Conservation (phyloP, 2,113 vertebrate genomes). For the Excalfactoria chinensis region DNA sequence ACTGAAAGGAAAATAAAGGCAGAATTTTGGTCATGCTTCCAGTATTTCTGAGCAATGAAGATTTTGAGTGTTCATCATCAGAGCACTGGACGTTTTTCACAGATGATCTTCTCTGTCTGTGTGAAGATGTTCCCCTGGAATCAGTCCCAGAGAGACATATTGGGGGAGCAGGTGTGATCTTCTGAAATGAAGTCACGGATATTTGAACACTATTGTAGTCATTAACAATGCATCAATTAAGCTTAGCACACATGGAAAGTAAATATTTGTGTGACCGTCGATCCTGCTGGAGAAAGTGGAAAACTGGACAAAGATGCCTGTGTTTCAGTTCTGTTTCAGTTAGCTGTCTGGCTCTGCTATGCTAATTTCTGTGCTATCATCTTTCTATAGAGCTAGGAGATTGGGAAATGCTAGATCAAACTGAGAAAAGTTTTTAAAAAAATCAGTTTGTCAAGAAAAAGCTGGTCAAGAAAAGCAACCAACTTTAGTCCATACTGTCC, state of each 20-base stretch:
- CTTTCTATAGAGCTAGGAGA: neutral
- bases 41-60: neutral
- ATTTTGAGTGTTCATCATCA: neutral
- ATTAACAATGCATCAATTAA: constrained; percentile 10
- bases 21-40: neutral
- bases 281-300: neutral
- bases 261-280: constrained; percentile 13
- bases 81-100: neutral
- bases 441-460: neutral
- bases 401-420: neutral
- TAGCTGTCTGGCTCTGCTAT: neutral
- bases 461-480: neutral
- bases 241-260: neutral
- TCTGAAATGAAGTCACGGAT: neutral
- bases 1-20: neutral
- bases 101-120: neutral
- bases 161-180: constrained; percentile 45
- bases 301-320: neutral
- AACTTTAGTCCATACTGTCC: neutral
- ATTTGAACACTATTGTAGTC: constrained; percentile 4
- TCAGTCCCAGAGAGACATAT: neutral
- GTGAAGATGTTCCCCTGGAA: neutral
- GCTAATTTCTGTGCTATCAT: neutral
- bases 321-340: neutral
- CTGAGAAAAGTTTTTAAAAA: neutral